A percentile compares a stretch with the other conserved stretches of the same genome.
Evolutionary conservation across 2,113 vertebrate species (phyloP).

Genomic region (Gavialis gangeticus): DNA sequence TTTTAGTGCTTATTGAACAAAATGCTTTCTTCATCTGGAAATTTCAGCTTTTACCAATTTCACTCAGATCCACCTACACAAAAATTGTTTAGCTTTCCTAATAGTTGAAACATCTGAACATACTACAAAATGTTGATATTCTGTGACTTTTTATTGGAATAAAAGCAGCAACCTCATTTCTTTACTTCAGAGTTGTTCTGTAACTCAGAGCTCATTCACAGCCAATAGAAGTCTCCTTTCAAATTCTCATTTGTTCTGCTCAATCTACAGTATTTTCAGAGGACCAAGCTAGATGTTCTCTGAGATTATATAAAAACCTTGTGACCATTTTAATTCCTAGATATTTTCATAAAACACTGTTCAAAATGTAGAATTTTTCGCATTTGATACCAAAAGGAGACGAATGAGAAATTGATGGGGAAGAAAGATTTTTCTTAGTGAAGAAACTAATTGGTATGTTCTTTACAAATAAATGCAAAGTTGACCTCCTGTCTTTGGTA

Average conservation of each 20-base stretch:
- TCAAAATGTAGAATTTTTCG: neutral
- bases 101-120: neutral
- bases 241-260: neutral
- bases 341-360: neutral
- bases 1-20: neutral
- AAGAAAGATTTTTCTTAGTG: neutral
- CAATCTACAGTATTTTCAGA: neutral
- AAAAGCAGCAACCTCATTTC: neutral
- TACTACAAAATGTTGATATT: constrained; percentile 3
- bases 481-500: neutral
- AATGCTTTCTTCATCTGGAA: neutral
- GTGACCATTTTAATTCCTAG: neutral
- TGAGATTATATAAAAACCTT: neutral
- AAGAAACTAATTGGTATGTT: neutral
- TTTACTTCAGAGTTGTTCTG: neutral
- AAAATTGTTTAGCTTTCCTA: neutral
- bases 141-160: neutral
- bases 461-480: neutral
- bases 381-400: neutral
- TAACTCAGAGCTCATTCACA: constrained; percentile 5
- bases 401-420: neutral
- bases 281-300: neutral
- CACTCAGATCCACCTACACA: neutral
- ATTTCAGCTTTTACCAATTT: neutral
- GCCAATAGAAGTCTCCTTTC: neutral